Evolutionary conservation across 2,113 vertebrate species (phyloP).

Genomic region (Sphaerodactylus townsendi): DNA sequence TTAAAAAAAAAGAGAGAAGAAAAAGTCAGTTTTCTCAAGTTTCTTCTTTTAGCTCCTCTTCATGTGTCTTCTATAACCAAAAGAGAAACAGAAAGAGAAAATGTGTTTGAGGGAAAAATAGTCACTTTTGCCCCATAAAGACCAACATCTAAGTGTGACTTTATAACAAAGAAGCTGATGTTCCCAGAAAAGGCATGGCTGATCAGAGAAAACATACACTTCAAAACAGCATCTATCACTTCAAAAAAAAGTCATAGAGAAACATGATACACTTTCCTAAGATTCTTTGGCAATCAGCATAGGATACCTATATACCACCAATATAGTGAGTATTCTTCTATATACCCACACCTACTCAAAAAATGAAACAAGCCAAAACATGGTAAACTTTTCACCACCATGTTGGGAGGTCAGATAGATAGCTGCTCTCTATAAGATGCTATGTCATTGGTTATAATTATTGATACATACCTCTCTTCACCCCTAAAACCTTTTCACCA

Average conservation of each 20-base stretch:
- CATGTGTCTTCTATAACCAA: neutral
- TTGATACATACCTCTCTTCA: too few species aligned
- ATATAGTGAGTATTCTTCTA: too few species aligned
- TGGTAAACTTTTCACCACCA: neutral
- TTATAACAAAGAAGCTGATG: neutral
- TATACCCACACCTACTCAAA: neutral
- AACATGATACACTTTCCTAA: neutral
- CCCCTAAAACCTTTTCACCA: too few species aligned
- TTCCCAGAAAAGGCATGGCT: neutral
- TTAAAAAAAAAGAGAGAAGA: neutral
- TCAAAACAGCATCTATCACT: neutral
- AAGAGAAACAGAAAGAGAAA: neutral
- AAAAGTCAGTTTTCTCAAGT: neutral
- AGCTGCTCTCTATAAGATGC: neutral
- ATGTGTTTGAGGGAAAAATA: neutral
- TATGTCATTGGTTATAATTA: neutral
- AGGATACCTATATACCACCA: neutral
- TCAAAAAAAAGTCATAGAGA: neutral
- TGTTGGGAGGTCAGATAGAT: too few species aligned
- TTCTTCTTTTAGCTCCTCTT: slow-evolving; percentile 7
- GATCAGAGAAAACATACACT: neutral
- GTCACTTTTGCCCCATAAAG: neutral
- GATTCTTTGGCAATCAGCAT: neutral
- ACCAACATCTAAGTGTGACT: neutral
- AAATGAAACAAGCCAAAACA: neutral